phyloP scores from a whole-genome alignment of 1,140 invertebrate genomes.

The Himalopsyche phryganea region DNA sequence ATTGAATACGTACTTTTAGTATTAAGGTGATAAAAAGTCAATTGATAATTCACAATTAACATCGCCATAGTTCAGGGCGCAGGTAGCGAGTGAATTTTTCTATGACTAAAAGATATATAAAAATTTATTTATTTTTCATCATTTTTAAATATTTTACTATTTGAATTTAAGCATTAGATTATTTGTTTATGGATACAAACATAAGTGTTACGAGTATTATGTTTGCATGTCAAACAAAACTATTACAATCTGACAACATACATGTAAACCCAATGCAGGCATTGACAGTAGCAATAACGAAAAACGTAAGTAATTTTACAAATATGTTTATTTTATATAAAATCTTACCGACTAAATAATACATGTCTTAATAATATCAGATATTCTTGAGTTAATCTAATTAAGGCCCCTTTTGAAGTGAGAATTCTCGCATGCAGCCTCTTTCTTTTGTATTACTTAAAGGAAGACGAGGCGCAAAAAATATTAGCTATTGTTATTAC shows the following conservation, averaged over 20 bases:
- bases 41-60: background rate
- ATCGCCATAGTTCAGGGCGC: too few relatives aligned
- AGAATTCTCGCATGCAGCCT: constrained; percentile 1
- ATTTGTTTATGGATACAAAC: too few relatives aligned
- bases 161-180: background rate
- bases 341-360: constrained; percentile 5
- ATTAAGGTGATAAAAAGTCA: background rate
- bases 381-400: too few relatives aligned
- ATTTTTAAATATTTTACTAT: background rate
- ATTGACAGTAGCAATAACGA: too few relatives aligned
- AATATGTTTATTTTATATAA: constrained; percentile 8
- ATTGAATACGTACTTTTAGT: background rate
- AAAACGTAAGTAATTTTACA: too few relatives aligned
- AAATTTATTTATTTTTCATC: background rate
- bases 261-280: too few relatives aligned
- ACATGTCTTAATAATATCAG: background rate
- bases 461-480: background rate
- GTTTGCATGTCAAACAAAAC: constrained; percentile 5
- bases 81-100: too few relatives aligned
- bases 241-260: background rate
- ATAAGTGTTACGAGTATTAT: too few relatives aligned
- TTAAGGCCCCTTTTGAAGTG: constrained; percentile 6
- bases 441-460: background rate
- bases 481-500: background rate
- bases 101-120: too few relatives aligned